Evolutionary conservation across 1,140 invertebrate species (phyloP).

Genomic region (Zaprionus camerounensis): DNA sequence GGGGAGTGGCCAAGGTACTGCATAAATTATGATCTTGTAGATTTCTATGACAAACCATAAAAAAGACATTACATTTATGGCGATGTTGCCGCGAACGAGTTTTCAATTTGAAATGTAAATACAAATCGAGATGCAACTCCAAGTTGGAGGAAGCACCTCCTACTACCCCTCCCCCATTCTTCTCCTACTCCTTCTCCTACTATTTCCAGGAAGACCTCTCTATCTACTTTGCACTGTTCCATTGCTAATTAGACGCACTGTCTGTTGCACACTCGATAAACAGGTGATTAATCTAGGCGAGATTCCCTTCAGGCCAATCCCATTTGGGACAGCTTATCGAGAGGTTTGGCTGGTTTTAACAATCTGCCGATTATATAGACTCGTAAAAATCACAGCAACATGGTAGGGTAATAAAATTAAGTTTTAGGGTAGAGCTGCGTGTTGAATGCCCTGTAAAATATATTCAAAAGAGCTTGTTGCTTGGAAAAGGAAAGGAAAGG

Average conservation of each 20-base stretch:
- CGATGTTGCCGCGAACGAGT: conserved; percentile 41
- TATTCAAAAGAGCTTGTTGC: not conserved
- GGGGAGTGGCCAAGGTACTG: conserved; percentile 27
- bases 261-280: conserved; percentile 51
- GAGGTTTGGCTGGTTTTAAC: not conserved
- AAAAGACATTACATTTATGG: conserved; percentile 71
- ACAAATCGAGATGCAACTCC: not conserved
- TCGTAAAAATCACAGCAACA: conserved; percentile 70
- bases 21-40: conserved; percentile 78
- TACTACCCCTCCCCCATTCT: not conserved
- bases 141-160: not conserved
- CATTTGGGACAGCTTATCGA: conserved; percentile 6
- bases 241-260: conserved; percentile 36
- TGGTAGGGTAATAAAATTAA: conserved; percentile 19
- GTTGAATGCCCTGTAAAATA: not conserved
- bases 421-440: not conserved
- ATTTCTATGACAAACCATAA: conserved; percentile 75
- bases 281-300: conserved; percentile 60
- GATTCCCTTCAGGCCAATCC: conserved; percentile 14
- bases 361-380: conserved; percentile 35
- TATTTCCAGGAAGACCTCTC: not conserved
- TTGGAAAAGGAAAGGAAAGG: too few species aligned
- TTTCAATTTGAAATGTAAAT: conserved; percentile 75
- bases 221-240: not conserved
- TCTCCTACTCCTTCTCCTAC: not conserved